Percentiles rank a stretch among this genome's conserved stretches.
Evolutionary conservation across 2,797 vertebrate genomes (phyloP).

Genomic region (Myotis myotis): DNA sequence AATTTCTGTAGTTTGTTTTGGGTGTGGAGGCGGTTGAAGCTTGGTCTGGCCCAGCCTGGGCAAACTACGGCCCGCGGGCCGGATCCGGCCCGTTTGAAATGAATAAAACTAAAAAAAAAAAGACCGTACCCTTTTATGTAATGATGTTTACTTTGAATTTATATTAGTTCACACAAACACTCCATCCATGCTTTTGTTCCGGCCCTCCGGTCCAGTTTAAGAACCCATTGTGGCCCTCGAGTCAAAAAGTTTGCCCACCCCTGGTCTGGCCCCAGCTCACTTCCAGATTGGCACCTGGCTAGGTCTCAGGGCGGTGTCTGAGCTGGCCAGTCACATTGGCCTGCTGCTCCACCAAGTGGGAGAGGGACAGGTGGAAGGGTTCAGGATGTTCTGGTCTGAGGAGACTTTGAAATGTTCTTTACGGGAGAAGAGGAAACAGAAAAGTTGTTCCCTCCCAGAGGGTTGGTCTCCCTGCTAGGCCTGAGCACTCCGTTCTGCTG

Average conservation of each 20-base stretch:
- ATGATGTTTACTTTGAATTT: too few species aligned
- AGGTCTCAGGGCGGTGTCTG: background rate
- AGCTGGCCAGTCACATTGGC: background rate
- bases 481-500: background rate
- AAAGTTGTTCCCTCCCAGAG: constrained; percentile 20
- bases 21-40: background rate
- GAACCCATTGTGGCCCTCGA: too few species aligned
- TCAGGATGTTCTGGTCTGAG: constrained; percentile 13
- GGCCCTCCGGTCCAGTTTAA: too few species aligned
- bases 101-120: too few species aligned
- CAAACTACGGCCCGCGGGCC: too few species aligned
- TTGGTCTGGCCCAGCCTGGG: background rate
- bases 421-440: constrained; percentile 29
- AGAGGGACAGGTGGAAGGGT: background rate
- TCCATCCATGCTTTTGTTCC: too few species aligned
- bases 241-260: too few species aligned
- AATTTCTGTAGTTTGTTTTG: constrained; percentile 25
- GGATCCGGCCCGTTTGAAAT: too few species aligned
- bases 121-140: too few species aligned
- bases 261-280: background rate
- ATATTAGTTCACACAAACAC: too few species aligned
- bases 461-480: background rate
- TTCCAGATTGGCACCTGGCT: background rate
- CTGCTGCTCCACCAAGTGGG: background rate
- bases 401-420: constrained; percentile 26